Percentiles rank a stretch among this genome's conserved stretches.
phyloP scores from a whole-genome alignment of 2,797 vertebrate species.

The Silurus lanzhouensis region DNA sequence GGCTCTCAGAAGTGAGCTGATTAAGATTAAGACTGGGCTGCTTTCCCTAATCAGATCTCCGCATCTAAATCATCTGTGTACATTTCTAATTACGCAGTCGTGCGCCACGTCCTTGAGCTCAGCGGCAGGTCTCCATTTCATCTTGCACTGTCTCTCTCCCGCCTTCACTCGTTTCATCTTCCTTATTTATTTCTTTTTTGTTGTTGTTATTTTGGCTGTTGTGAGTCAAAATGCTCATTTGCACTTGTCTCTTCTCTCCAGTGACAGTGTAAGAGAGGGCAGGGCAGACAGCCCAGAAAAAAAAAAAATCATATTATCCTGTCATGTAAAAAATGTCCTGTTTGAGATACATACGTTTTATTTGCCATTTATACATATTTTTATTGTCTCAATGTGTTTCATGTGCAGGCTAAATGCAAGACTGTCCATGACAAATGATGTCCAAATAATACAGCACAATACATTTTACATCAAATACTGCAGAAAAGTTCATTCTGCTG shows the following conservation, averaged over 20 bases:
- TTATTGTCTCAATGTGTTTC: background rate
- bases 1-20: constrained; percentile 80
- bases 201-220: constrained; percentile 66
- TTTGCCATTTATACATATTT: background rate
- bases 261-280: constrained; percentile 59
- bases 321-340: constrained; percentile 19
- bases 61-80: constrained; percentile 84
- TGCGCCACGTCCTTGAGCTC: constrained; percentile 78
- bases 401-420: background rate
- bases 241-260: constrained; percentile 67
- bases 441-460: background rate
- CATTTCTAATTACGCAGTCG: constrained; percentile 82
- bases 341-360: background rate
- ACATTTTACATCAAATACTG: background rate
- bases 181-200: constrained; percentile 63
- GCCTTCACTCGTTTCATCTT: constrained; percentile 45
- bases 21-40: constrained; percentile 78
- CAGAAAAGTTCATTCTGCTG: background rate
- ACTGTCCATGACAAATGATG: background rate
- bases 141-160: constrained; percentile 60
- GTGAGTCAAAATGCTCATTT: constrained; percentile 69
- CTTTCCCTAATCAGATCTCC: constrained; percentile 80
- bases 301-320: background rate
- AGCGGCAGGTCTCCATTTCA: constrained; percentile 79
- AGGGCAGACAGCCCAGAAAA: constrained; percentile 24